A percentile compares a stretch with the other conserved stretches of the same genome.
phyloP scores from a whole-genome alignment of 2,113 vertebrate genomes.

The Petaurus breviceps region DNA sequence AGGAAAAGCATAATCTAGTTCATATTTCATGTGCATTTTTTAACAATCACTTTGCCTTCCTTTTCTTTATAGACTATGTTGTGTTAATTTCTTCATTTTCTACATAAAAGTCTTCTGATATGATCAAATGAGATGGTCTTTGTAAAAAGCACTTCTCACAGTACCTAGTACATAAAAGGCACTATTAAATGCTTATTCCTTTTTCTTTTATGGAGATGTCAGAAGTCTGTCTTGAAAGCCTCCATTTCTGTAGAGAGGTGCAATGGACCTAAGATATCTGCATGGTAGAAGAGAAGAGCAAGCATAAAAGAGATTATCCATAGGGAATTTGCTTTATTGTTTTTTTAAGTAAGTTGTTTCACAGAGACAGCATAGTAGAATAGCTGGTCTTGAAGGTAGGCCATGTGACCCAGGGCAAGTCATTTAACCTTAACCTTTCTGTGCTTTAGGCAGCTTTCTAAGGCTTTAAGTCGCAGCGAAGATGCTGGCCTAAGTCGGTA shows the following conservation, averaged over 20 bases:
- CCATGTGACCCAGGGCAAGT: background rate
- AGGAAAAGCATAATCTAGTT: background rate
- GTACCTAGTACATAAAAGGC: background rate
- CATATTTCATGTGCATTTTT: background rate
- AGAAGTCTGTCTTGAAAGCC: background rate
- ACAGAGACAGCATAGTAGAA: background rate
- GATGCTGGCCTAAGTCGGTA: background rate
- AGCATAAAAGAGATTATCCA: background rate
- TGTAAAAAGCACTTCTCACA: background rate
- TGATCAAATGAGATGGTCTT: background rate
- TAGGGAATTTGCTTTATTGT: constrained; percentile 64
- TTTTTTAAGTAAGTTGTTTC: background rate
- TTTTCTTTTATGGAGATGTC: background rate
- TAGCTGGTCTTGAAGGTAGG: background rate
- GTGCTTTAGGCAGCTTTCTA: background rate
- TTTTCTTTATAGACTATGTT: background rate
- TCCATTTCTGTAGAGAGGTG: background rate
- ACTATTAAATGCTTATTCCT: background rate
- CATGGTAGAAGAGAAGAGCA: constrained; percentile 31
- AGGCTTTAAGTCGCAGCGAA: background rate
- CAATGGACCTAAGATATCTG: background rate
- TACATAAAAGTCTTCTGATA: background rate
- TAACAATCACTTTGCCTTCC: background rate
- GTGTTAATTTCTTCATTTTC: background rate
- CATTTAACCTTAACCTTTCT: background rate